Percentiles rank a stretch among this genome's conserved stretches.
phyloP scores from a whole-genome alignment of 2,888 invertebrate species.

The Tetragonisca angustula region DNA sequence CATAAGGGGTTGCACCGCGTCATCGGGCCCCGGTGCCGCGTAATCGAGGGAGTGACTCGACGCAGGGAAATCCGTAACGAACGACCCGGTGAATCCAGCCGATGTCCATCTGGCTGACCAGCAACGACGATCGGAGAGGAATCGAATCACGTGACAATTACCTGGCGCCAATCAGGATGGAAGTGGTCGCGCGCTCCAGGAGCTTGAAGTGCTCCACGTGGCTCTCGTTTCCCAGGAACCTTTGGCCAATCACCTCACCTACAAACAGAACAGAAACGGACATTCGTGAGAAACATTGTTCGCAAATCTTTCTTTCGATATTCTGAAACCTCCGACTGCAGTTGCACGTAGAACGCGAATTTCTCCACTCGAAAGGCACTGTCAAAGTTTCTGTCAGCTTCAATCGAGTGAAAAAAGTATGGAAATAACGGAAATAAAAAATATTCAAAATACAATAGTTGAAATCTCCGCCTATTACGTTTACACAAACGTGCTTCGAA shows the following conservation, averaged over 20 bases:
- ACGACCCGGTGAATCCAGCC: slow-evolving; percentile 42
- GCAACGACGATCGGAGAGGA: slow-evolving; percentile 41
- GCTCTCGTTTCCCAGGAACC: slow-evolving; percentile 92
- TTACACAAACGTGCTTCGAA: too few species aligned
- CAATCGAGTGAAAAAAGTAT: too few species aligned
- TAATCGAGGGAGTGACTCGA: slow-evolving; percentile 68
- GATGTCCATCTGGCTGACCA: slow-evolving; percentile 65
- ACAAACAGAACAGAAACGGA: slow-evolving; percentile 83
- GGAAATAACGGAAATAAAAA: too few species aligned
- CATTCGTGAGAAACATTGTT: slow-evolving; percentile 18
- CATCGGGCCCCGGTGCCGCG: slow-evolving; percentile 56
- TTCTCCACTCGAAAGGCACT: too few species aligned
- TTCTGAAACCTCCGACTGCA: too few species aligned
- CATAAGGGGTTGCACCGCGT: slow-evolving; percentile 57
- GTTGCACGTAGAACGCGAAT: too few species aligned
- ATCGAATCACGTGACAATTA: slow-evolving; percentile 84
- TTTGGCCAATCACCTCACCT: slow-evolving; percentile 90
- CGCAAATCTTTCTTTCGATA: background rate
- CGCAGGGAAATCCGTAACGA: slow-evolving; percentile 28
- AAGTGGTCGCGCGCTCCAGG: slow-evolving; percentile 93
- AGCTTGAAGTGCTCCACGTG: slow-evolving; percentile 95
- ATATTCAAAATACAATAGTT: too few species aligned
- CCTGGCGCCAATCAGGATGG: slow-evolving; percentile 95
- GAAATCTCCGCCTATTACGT: too few species aligned
- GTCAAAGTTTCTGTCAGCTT: too few species aligned